Evolutionary conservation across 2,888 invertebrate species (phyloP).

Genomic region (Pilophorus perplexus): DNA sequence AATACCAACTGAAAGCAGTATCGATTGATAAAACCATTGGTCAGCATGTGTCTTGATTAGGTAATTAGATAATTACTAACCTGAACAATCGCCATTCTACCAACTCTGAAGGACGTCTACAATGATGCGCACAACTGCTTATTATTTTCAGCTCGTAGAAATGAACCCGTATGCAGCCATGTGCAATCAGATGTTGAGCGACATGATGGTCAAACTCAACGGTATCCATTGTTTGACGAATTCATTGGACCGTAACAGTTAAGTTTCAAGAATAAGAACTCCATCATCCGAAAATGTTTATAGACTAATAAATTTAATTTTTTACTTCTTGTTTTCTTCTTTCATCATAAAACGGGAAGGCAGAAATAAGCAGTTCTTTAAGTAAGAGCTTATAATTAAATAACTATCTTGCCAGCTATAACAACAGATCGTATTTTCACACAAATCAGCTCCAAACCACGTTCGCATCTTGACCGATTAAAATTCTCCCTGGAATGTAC

Average conservation of each 20-base stretch:
- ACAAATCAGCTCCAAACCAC: constrained; percentile 13
- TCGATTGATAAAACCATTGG: too few species aligned
- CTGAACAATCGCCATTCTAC: too few species aligned
- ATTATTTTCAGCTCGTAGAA: constrained; percentile 66
- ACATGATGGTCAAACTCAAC: constrained; percentile 60
- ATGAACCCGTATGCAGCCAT: constrained; percentile 93
- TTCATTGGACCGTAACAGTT: not conserved
- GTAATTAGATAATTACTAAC: too few species aligned
- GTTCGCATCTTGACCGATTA: not conserved
- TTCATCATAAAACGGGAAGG: not conserved
- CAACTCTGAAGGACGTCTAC: too few species aligned
- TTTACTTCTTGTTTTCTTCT: not conserved
- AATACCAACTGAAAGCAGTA: too few species aligned
- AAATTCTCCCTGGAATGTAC: constrained; percentile 7
- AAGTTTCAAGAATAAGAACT: not conserved
- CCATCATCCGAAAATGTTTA: not conserved
- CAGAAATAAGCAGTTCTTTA: too few species aligned
- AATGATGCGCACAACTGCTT: too few species aligned
- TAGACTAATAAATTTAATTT: not conserved
- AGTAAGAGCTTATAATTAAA: too few species aligned
- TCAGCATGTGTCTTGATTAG: too few species aligned
- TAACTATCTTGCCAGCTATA: constrained; percentile 10
- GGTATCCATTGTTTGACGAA: constrained; percentile 1
- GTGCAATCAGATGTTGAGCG: constrained; percentile 88
- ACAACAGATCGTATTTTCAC: constrained; percentile 22